A percentile compares a stretch with the other conserved stretches of the same genome.
Evolutionary conservation across 37 sponge, comb jelly and placozoan species (phyloP).

Genomic region (Chondrilla cf. caribensis): DNA sequence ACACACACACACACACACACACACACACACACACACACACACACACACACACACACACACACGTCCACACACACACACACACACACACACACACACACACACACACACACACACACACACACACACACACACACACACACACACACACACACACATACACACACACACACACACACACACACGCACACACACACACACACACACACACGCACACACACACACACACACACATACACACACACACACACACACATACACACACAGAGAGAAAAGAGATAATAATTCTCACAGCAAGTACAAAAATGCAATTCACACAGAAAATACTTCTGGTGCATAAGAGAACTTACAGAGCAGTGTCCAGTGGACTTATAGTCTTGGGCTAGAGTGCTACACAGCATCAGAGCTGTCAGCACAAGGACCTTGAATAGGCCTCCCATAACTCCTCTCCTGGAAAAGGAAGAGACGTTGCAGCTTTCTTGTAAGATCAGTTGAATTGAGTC

Average conservation of each 20-base stretch:
- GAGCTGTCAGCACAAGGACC: too few relatives aligned
- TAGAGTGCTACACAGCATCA: neutral
- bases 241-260: too few relatives aligned
- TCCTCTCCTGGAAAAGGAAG: too few relatives aligned
- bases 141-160: slow-evolving; percentile 16
- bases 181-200: slow-evolving; percentile 1
- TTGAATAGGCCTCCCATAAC: too few relatives aligned
- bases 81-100: slow-evolving; percentile 39
- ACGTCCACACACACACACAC: slow-evolving; percentile 24
- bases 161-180: slow-evolving; percentile 23
- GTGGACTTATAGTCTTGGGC: neutral
- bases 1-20: too few relatives aligned
- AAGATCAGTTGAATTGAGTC: too few relatives aligned
- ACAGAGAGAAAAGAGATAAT: too few relatives aligned
- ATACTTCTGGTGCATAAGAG: neutral
- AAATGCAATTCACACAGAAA: neutral
- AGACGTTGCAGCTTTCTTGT: too few relatives aligned
- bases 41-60: slow-evolving; percentile 6
- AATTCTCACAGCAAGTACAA: neutral
- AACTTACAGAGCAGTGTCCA: slow-evolving; percentile 3
- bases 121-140: slow-evolving; percentile 29
- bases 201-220: neutral
- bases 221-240: too few relatives aligned
- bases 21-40: neutral
- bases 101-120: slow-evolving; percentile 32